Evolutionary conservation across 2,113 vertebrate species (phyloP), one percentile per base, ranked within the genome.

Genomic region (Uria lomvia): DNA sequence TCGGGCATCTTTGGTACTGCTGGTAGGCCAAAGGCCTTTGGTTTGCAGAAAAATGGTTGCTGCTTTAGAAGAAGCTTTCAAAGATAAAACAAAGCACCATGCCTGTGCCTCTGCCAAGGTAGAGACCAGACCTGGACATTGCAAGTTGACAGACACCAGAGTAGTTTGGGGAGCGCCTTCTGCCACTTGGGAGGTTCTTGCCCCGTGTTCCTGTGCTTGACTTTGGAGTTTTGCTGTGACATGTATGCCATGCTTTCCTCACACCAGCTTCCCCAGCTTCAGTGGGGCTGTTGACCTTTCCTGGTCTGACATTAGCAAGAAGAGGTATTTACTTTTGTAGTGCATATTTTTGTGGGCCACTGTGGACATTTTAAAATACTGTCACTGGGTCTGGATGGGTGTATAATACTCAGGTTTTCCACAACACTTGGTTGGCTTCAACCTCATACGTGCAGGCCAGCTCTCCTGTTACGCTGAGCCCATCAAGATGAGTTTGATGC

Each of bases 211-310:
- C 22, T 58, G 20, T 47, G 38, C 21, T 82, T 43, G 32, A 38
- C 32, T 75, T 75, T 2, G n/a, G n/a, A 52, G 34, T 83, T 92
- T 58, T 65, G 16, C 22, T 58, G 55, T 27, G 32, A 21, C 19
- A 15, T 1, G 1, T 30, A 15, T 0, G 3, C 27, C 29, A 8
- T 1, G 1, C 49, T 58, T 77, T 27, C 38, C 38, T 66, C 15
- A 11, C 8, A 12, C 20, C 1, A 2, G n/a, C 36, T 49, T 68
- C 62, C 30, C 6, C 43, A 52, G 38, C 72, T 59, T 82, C 20
- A 11, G 22, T 32, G 53, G 18, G 52, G 40, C 59, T 60, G 26
- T 84, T 29, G 52, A 21, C 59, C 34, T 77, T 60, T 67, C 6
- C 34, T 66, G 21, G 30, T 53, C 19, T 10, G 52, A 8, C 6